These are phyloP conservation scores for Acrocyrtus sp. DNA, from an alignment of 2,888 invertebrate species.

Conservation along the genomic window DNA sequence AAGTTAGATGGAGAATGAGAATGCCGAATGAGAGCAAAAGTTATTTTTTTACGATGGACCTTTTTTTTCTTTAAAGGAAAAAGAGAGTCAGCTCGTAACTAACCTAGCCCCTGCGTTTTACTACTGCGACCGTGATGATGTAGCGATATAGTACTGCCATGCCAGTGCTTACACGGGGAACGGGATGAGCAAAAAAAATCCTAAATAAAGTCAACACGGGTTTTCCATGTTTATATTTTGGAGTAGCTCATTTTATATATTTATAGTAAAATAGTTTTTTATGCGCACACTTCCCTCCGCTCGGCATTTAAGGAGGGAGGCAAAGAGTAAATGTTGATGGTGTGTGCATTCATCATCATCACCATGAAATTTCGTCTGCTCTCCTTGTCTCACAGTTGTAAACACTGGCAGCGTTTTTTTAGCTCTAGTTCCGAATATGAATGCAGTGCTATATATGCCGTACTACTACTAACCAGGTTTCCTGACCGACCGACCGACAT, in stretches of 20 bases:
- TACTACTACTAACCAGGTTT: background rate
- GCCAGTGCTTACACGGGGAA: background rate
- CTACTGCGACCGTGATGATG: background rate
- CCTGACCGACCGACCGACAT: constrained; percentile 12
- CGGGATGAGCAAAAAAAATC: background rate
- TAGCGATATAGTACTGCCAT: background rate
- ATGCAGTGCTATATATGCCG: background rate
- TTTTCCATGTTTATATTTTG: constrained; percentile 17
- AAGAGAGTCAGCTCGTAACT: no score
- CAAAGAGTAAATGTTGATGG: no score
- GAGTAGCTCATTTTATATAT: background rate
- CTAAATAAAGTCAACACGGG: constrained; percentile 17
- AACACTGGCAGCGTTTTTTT: constrained; percentile 6
- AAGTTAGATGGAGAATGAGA: constrained; percentile 35
- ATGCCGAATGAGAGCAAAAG: no score
- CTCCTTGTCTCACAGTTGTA: background rate
- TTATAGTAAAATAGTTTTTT: no score
- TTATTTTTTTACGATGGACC: constrained; percentile 5
- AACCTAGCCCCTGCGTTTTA: constrained; percentile 43
- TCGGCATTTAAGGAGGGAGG: no score
- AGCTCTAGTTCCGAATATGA: background rate
- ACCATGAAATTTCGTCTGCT: no score
- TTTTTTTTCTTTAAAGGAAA: no score
- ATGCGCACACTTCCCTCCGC: no score
- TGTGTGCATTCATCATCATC: constrained; percentile 28